Percentiles rank a stretch among this genome's conserved stretches.
phyloP scores from a whole-genome alignment of 2,113 vertebrate species.

The Solea solea region DNA sequence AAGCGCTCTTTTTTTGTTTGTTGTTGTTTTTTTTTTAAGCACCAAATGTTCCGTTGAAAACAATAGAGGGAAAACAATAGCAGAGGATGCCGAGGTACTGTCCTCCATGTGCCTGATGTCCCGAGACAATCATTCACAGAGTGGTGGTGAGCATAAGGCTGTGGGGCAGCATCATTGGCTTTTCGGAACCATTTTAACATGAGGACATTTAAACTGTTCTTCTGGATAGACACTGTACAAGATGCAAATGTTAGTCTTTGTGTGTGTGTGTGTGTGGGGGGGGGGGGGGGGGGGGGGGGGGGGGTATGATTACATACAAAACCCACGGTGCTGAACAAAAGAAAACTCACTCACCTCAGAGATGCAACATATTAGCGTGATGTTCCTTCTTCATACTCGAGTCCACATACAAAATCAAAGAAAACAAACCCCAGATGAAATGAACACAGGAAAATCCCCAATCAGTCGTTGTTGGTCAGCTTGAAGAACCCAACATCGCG shows the following conservation, averaged over 20 bases:
- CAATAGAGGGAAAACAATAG: slow-evolving; percentile 69
- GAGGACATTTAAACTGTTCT: not conserved
- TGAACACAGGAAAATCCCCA: not conserved
- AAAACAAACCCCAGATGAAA: not conserved
- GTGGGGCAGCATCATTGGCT: slow-evolving; percentile 10
- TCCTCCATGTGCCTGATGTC: slow-evolving; percentile 41
- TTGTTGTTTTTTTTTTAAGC: not conserved
- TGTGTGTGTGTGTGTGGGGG: too few species aligned
- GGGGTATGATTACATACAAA: too few species aligned
- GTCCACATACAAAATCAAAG: not conserved
- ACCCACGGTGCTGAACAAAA: slow-evolving; percentile 45
- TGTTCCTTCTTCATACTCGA: slow-evolving; percentile 11
- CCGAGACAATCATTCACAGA: slow-evolving; percentile 17
- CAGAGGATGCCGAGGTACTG: slow-evolving; percentile 7
- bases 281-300: too few species aligned
- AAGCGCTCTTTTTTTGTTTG: not conserved
- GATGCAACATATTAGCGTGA: slow-evolving; percentile 46
- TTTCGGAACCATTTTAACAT: slow-evolving; percentile 4
- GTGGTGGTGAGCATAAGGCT: slow-evolving; percentile 13
- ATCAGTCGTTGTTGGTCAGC: slow-evolving; percentile 22
- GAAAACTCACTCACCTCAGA: slow-evolving; percentile 66
- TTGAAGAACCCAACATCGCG: slow-evolving; percentile 25
- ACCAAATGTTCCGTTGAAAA: slow-evolving; percentile 55
- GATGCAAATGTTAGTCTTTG: not conserved
- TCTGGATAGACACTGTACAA: not conserved